A percentile compares a stretch with the other conserved stretches of the same genome.
Evolutionary conservation across 92 coral and sea anemone species (phyloP).

Genomic region (Actinernus sp.): DNA sequence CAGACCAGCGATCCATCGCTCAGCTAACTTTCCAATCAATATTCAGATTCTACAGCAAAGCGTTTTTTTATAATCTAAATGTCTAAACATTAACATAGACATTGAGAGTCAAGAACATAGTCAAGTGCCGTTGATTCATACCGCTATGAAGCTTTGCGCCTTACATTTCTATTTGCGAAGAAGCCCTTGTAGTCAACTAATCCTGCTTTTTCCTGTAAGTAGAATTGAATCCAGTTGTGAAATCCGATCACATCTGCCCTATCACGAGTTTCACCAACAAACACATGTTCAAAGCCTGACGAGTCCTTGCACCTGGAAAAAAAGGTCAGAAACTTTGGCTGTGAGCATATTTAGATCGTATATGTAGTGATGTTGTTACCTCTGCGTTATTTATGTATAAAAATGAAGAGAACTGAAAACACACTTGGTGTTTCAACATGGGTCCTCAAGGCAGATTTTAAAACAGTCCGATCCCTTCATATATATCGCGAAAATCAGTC

Average conservation of each 20-base stretch:
- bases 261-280: constrained; percentile 95
- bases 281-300: constrained; percentile 98
- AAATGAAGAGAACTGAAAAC: no score
- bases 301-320: constrained; percentile 75
- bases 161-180: constrained; percentile 83
- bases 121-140: not conserved
- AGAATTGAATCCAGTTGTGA: constrained; percentile 99
- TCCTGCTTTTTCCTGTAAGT: constrained; percentile 92
- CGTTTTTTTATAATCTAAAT: no score
- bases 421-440: no score
- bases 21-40: no score
- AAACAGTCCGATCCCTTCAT: no score
- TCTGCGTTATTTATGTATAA: no score
- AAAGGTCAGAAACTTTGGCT: not conserved
- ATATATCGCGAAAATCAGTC: no score
- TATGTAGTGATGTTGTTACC: not conserved
- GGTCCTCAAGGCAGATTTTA: no score
- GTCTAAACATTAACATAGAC: no score
- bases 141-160: constrained; percentile 12
- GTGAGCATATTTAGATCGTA: not conserved
- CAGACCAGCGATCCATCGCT: no score
- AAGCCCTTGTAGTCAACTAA: constrained; percentile 94
- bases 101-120: no score
- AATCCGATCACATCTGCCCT: constrained; percentile 90
- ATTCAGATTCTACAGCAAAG: no score